phyloP scores from a whole-genome alignment of 2,797 vertebrate species.

The Spinibarbus caldwelli region DNA sequence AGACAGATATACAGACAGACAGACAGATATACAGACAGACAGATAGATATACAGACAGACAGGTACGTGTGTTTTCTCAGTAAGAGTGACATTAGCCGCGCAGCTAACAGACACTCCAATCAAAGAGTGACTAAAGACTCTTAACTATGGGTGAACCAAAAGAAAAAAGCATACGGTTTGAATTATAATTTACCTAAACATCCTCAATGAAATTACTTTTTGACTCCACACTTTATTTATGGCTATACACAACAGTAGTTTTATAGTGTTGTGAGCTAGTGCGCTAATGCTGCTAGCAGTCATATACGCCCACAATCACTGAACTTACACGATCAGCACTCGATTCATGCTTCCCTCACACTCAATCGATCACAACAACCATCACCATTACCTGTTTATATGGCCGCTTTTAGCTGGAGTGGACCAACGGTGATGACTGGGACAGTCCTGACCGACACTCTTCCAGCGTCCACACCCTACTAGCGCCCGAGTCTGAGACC shows the following conservation, averaged over 20 bases:
- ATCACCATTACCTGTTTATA: constrained; percentile 51
- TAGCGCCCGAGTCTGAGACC: not conserved
- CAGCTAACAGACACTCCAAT: constrained; percentile 18
- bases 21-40: not conserved
- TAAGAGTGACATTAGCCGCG: constrained; percentile 49
- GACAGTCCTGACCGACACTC: constrained; percentile 38
- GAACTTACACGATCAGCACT: constrained; percentile 2
- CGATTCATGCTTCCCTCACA: not conserved
- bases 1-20: not conserved
- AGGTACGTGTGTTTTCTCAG: constrained; percentile 9
- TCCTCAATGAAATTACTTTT: not conserved
- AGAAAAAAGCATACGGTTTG: not conserved
- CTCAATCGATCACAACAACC: not conserved
- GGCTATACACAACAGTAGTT: not conserved
- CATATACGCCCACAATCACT: constrained; percentile 15
- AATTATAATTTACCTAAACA: not conserved
- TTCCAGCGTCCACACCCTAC: constrained; percentile 59
- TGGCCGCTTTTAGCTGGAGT: constrained; percentile 20
- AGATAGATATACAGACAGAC: not conserved
- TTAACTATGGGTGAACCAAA: not conserved
- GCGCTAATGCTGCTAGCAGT: constrained; percentile 24
- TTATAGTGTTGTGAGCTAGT: constrained; percentile 7
- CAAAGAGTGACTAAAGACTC: not conserved
- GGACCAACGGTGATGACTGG: constrained; percentile 11
- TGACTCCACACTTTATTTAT: not conserved